phyloP scores from a whole-genome alignment of 1,140 invertebrate species.

The Wiebesia pumilae region DNA sequence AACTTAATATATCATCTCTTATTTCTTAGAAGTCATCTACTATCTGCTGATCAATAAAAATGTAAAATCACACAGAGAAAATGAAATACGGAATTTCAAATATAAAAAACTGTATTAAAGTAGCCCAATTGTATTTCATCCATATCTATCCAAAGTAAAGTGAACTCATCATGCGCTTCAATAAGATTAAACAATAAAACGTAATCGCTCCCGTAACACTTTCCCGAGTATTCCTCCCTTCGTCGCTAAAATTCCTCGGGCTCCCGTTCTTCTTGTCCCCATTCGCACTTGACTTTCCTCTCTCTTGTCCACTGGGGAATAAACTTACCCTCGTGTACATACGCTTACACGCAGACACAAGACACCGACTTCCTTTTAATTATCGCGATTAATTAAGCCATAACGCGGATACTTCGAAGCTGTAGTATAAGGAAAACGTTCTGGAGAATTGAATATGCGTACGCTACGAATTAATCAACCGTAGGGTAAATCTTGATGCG shows the following conservation, averaged over 20 bases:
- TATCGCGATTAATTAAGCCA: slow-evolving; percentile 71
- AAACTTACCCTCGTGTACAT: not conserved
- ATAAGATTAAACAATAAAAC: slow-evolving; percentile 39
- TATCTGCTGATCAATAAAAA: too few species aligned
- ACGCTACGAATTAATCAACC: slow-evolving; percentile 40
- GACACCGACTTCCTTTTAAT: slow-evolving; percentile 66
- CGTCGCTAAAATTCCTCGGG: slow-evolving; percentile 33
- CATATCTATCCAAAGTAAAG: not conserved
- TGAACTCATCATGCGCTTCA: slow-evolving; percentile 15
- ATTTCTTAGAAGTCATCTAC: too few species aligned
- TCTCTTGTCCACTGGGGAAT: slow-evolving; percentile 23
- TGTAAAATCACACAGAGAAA: not conserved
- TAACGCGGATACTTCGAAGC: slow-evolving; percentile 56
- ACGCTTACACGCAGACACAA: not conserved
- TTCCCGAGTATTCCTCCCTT: slow-evolving; percentile 5
- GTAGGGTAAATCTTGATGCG: not conserved
- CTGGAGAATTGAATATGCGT: slow-evolving; percentile 44
- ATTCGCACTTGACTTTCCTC: slow-evolving; percentile 49
- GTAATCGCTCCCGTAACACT: slow-evolving; percentile 33
- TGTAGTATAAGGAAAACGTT: slow-evolving; percentile 1
- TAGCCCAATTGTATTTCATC: not conserved
- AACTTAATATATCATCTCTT: too few species aligned
- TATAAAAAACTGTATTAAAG: not conserved
- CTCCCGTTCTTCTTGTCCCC: slow-evolving; percentile 24
- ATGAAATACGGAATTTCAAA: not conserved